Evolutionary conservation across 2,888 invertebrate species (phyloP).

Genomic region (Craniophora ligustri): DNA sequence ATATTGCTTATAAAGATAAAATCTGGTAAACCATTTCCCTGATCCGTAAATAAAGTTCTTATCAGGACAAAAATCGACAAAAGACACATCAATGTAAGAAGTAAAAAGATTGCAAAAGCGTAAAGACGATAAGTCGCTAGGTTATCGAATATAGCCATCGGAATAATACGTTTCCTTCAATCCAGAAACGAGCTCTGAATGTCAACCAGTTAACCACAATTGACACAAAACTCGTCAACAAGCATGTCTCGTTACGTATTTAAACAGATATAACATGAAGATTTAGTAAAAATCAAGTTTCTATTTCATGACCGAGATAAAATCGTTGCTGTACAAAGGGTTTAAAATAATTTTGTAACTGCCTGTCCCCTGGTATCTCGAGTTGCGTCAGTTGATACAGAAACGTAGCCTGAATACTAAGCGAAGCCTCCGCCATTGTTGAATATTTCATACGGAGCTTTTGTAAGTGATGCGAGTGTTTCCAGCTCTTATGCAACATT

Average conservation of each 20-base stretch:
- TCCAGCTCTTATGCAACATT: conserved; percentile 36
- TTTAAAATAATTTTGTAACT: conserved; percentile 46
- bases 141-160: conserved; percentile 35
- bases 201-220: conserved; percentile 31
- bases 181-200: conserved; percentile 40
- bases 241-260: conserved; percentile 44
- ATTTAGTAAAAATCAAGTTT: conserved; percentile 45
- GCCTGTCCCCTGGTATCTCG: conserved; percentile 64
- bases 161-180: conserved; percentile 41
- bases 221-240: conserved; percentile 21
- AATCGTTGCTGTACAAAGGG: conserved; percentile 50
- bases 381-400: conserved; percentile 69
- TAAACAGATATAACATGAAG: conserved; percentile 41
- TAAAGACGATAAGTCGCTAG: conserved; percentile 35
- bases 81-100: conserved; percentile 26
- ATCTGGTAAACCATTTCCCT: not conserved
- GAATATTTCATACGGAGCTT: conserved; percentile 72
- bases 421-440: conserved; percentile 66
- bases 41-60: conserved; percentile 5
- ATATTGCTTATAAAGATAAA: not conserved
- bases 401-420: conserved; percentile 79
- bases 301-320: conserved; percentile 54
- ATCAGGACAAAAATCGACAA: conserved; percentile 15
- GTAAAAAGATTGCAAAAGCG: conserved; percentile 36
- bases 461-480: conserved; percentile 59